Base-by-base conservation (phyloP, 2,797 vertebrate genomes). In the Pangasius sanitwongsei region DNA sequence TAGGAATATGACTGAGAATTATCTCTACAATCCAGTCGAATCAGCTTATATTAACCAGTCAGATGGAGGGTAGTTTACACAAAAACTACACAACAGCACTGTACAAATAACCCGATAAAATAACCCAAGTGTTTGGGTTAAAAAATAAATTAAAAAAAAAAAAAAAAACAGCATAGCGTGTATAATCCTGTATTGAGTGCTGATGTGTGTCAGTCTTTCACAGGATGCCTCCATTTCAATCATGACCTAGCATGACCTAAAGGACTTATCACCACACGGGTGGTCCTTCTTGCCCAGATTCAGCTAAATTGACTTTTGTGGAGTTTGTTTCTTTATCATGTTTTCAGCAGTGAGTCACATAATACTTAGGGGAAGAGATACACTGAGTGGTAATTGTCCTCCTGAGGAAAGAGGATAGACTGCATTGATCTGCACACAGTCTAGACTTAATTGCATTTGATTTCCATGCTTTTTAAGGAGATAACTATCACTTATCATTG, bases 371-470 rank as follows among this genome's bases (percentile, higher is more conserved):
- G 48, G 44, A 86, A 55, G 18, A 77, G 80, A 88, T 78, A 70
- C 61, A 74, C 72, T 37, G 86, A 89, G 87, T 88, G 91, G 83
- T 87, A 91, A 90, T 82, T 75, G 80, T 67, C 63, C 87, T 89
- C 81, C 77, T 4, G 50, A 85, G 87, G 88, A 18, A 77, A 85
- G 77, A 59, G 61, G 55, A 91, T 31, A 85, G 41, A 85, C 72
- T 77, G 61, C 41, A 93, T 87, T 89, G 91, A 94, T 93, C 82
- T 86, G 74, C 61, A 28, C 44, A 59, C 72, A 69, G 87, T 11
- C 18, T n/a, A 87, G 70, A 90, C 87, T 88, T 91, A 92, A 92
- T 93, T 92, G 86, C 69, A 18, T 91, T 91, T 88, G 82, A 80
- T 91, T 89, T 41, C 74, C 90, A 80, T 77, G 59, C 82, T 72